Base-by-base conservation (phyloP, 1,140 invertebrate species). In the Magallana angulata region DNA sequence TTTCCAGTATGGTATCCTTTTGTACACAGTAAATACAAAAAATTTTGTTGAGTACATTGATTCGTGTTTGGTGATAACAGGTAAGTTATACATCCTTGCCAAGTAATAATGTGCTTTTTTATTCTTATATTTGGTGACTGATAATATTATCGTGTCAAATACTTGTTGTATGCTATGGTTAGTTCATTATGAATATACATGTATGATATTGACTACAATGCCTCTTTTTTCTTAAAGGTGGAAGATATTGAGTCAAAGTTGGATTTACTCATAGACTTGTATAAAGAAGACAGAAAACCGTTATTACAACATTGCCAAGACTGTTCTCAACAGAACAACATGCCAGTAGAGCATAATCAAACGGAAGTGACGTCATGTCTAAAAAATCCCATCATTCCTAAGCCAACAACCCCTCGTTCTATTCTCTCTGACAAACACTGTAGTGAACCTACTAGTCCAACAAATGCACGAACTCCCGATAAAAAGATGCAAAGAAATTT, bases 221-320 rank as follows among this genome's bases (percentile, higher is more conserved):
- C 2, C 36, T 48, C 5, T 4, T 48, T 48, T 48, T 48, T 48
- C 86, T 90, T 85, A 48, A 94, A 98, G 98, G 97, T 98, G 92
- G 98, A 98, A 94, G 98, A 98, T 94, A 98, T 95, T 57, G 98
- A 98, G 95, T 96, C 96, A 92, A 99, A 99, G 96, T 95, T 99
- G 93, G 98, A 99, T 95, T 96, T 98, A 94, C 96, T 99, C 92
- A 96, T 99, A 93, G 98, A 99, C 93, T 96, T 98, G 95, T 98
- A 98, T 94, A 96, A 98, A 96, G 97, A 98, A 94, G 98, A 98
- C 95, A 96, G 98, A 36, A 91, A 92, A 76, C 84, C 92, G 85
- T 87, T 92, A 9, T 82, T 92, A 8, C 90, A 92, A 64, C 87
- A 91, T 57, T 80, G 90, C 30, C 89, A 92, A 59, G 18, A 85